Conservation (phyloP, 2,113 vertebrate genomes). For the Dissostichus mawsoni region DNA sequence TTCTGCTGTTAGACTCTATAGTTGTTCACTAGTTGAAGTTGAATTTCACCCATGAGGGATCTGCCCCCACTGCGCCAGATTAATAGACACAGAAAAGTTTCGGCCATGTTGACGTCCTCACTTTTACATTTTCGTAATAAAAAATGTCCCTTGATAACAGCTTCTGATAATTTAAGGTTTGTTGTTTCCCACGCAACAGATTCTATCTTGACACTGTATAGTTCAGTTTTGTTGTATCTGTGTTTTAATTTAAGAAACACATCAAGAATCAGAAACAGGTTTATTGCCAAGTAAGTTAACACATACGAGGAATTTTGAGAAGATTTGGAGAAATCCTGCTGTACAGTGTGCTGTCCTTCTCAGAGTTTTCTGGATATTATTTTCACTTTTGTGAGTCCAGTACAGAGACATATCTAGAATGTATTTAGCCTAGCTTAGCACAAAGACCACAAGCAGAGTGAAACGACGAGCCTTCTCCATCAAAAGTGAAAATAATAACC, state of each 20-base stretch:
- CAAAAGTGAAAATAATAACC: not conserved
- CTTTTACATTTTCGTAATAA: not conserved
- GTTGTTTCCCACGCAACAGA: too few relatives aligned
- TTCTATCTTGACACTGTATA: not conserved
- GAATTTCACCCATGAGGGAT: constrained; percentile 18
- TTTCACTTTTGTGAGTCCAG: too few relatives aligned
- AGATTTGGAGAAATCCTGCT: not conserved
- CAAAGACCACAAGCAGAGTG: not conserved
- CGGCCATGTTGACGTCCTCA: too few relatives aligned
- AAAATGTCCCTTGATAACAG: not conserved
- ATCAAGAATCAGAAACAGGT: not conserved
- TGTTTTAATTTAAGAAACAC: not conserved
- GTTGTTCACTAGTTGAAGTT: not conserved
- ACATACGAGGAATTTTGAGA: too few relatives aligned
- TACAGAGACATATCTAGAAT: not conserved
- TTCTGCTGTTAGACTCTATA: constrained; percentile 4
- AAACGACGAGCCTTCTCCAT: not conserved
- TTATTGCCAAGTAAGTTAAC: too few relatives aligned
- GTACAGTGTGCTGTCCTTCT: not conserved
- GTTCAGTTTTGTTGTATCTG: not conserved
- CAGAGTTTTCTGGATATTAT: not conserved
- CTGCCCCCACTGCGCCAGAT: not conserved
- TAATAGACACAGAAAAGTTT: too few relatives aligned
- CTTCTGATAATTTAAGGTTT: not conserved
- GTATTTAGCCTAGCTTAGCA: not conserved